Evolutionary conservation across 1,140 invertebrate species (phyloP).

Genomic region (Homalodisca vitripennis): DNA sequence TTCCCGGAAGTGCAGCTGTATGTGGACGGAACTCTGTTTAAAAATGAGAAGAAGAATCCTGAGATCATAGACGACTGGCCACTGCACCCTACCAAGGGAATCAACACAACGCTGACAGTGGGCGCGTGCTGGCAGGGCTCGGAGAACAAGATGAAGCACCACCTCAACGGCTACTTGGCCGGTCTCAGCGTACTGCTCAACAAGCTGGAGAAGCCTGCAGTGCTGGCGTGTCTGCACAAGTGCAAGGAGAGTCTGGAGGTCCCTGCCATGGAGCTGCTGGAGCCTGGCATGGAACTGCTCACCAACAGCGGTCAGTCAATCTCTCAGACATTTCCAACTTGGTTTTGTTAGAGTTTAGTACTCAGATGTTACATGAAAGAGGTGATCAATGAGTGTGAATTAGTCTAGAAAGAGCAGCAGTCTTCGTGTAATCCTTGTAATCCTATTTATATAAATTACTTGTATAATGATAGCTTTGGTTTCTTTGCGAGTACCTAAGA

Average conservation of each 20-base stretch:
- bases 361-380: too few species aligned
- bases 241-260: conserved; percentile 84
- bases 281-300: conserved; percentile 70
- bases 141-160: conserved; percentile 83
- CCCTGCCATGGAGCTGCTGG: conserved; percentile 71
- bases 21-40: conserved; percentile 85
- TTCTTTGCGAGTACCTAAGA: too few species aligned
- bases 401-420: too few species aligned
- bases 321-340: too few species aligned
- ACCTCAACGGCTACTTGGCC: conserved; percentile 84
- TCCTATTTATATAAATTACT: too few species aligned
- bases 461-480: too few species aligned
- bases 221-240: conserved; percentile 79
- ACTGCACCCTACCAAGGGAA: conserved; percentile 90
- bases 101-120: conserved; percentile 91
- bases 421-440: too few species aligned
- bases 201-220: conserved; percentile 73
- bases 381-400: too few species aligned
- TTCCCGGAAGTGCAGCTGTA: conserved; percentile 86
- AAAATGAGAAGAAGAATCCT: conserved; percentile 80
- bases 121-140: conserved; percentile 98
- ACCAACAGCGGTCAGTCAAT: conserved; percentile 60
- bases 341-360: too few species aligned
- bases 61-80: conserved; percentile 99
- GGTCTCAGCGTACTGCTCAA: conserved; percentile 81